A percentile compares a stretch with the other conserved stretches of the same genome.
Conservation (phyloP, 2,797 vertebrate species). For the Picus viridis region DNA sequence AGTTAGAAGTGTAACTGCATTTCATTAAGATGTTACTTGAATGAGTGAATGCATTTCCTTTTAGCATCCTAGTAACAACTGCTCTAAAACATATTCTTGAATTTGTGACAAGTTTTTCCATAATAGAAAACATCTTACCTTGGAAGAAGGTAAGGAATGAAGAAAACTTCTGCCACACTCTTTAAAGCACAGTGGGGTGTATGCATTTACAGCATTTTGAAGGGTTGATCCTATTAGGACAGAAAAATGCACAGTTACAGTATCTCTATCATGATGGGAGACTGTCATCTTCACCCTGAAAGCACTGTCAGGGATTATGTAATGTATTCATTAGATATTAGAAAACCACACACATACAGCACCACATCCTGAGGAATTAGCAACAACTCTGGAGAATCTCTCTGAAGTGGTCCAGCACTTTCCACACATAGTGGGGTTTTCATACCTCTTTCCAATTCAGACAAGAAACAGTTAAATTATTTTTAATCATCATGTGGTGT, state of each 20-base stretch:
- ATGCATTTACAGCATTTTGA: background rate
- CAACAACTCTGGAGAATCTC: background rate
- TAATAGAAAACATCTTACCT: background rate
- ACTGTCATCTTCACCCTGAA: background rate
- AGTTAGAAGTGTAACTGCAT: background rate
- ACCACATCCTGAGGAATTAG: background rate
- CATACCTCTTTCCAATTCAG: background rate
- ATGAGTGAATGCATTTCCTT: background rate
- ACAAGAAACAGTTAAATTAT: background rate
- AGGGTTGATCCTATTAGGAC: background rate
- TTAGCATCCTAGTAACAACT: background rate
- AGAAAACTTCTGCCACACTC: background rate
- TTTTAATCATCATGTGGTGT: background rate
- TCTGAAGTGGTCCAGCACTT: background rate
- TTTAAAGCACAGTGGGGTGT: background rate
- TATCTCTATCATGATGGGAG: background rate
- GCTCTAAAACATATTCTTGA: background rate
- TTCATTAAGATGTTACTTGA: constrained; percentile 26
- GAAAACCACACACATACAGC: background rate
- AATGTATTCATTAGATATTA: background rate
- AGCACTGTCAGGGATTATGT: background rate
- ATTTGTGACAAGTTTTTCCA: background rate
- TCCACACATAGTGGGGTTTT: background rate
- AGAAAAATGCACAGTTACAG: background rate
- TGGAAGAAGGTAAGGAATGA: background rate